These are phyloP conservation scores for Anguilla marmorata DNA, from an alignment of 2,797 vertebrate genomes.

Conservation along the genomic window DNA sequence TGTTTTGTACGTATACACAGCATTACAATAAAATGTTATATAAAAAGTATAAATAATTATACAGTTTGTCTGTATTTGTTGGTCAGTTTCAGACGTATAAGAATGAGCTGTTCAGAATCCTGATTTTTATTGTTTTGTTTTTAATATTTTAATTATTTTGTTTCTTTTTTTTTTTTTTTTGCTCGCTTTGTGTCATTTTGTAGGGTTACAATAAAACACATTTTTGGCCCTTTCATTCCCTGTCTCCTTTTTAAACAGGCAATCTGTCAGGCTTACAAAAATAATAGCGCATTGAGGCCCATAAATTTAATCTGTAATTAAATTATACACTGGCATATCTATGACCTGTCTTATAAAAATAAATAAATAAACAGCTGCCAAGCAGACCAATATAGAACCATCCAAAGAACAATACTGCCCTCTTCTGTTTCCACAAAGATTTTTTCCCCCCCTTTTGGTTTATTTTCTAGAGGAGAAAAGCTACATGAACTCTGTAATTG, in stretches of 20 bases:
- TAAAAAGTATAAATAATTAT: constrained; percentile 68
- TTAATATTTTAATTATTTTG: constrained; percentile 51
- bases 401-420: constrained; percentile 35
- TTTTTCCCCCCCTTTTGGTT: background rate
- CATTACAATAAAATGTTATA: constrained; percentile 77
- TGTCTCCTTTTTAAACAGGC: background rate
- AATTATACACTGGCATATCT: background rate
- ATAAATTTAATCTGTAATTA: background rate
- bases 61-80: constrained; percentile 69
- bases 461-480: background rate
- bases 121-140: constrained; percentile 48
- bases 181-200: constrained; percentile 68
- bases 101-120: constrained; percentile 52
- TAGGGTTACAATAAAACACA: constrained; percentile 72
- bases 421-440: constrained; percentile 20
- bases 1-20: constrained; percentile 84
- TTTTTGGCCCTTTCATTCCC: constrained; percentile 58
- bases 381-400: background rate
- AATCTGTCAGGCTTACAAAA: background rate
- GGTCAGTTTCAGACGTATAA: constrained; percentile 65
- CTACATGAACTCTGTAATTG: background rate
- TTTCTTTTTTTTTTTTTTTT: constrained; percentile 57
- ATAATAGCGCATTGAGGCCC: background rate
- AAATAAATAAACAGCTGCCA: background rate
- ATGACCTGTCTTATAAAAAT: background rate